phyloP scores from a whole-genome alignment of 2,888 invertebrate species.

The Hydraecia micacea region DNA sequence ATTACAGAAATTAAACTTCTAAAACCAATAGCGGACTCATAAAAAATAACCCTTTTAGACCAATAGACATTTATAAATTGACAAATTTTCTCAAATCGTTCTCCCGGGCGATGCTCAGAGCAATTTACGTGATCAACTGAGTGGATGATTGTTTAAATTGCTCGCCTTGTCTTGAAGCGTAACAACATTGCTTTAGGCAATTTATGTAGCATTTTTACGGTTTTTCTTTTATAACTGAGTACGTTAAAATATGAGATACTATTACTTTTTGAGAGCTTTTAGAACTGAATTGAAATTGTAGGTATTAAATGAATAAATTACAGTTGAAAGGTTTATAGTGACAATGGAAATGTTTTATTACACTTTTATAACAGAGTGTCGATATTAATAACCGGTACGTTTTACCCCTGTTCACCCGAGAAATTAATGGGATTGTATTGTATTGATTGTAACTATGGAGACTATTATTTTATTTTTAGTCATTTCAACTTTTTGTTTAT shows the following conservation, averaged over 20 bases:
- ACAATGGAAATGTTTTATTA: constrained; percentile 27
- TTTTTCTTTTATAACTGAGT: constrained; percentile 41
- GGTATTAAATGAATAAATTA: constrained; percentile 20
- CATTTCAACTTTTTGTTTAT: background rate
- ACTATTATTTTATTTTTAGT: background rate
- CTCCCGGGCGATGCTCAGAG: constrained; percentile 63
- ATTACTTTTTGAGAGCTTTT: constrained; percentile 34
- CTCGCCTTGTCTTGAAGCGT: constrained; percentile 67
- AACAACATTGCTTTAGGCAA: constrained; percentile 63
- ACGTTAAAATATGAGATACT: constrained; percentile 25
- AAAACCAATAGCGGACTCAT: constrained; percentile 29
- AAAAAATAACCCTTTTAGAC: constrained; percentile 59
- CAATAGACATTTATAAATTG: constrained; percentile 57
- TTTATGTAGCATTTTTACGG: constrained; percentile 56
- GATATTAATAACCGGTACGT: constrained; percentile 18
- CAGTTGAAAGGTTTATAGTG: constrained; percentile 14
- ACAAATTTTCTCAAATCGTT: constrained; percentile 51
- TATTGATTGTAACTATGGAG: background rate
- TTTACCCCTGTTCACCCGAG: constrained; percentile 13
- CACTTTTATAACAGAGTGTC: constrained; percentile 16
- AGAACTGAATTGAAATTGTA: constrained; percentile 23
- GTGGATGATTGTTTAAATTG: constrained; percentile 77
- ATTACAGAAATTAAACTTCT: constrained; percentile 22
- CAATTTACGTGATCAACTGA: constrained; percentile 79
- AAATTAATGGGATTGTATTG: background rate